Conservation (phyloP, 2,888 invertebrate species). For the Synergus itoensis region DNA sequence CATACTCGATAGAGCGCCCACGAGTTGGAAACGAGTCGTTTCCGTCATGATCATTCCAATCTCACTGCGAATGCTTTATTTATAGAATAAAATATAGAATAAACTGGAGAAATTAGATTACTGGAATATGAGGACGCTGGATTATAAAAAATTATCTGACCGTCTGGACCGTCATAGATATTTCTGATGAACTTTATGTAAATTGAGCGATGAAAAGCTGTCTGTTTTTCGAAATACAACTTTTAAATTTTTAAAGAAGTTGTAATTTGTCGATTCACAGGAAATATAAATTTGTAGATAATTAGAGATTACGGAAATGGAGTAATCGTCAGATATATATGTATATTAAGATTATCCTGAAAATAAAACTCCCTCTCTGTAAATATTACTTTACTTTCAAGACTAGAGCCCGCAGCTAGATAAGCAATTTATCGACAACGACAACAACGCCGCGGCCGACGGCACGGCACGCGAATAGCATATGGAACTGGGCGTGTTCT, state of each 20-base stretch:
- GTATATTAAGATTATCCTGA: not conserved
- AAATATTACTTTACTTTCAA: not conserved
- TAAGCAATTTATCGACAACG: slow-evolving; percentile 30
- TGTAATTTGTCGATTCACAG: not conserved
- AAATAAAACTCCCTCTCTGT: not conserved
- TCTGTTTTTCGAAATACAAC: not conserved
- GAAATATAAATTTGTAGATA: not conserved
- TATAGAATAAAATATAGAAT: not conserved
- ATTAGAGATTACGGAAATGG: not conserved
- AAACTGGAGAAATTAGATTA: not conserved
- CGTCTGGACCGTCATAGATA: too few species aligned
- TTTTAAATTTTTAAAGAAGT: not conserved
- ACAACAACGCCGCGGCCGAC: too few species aligned
- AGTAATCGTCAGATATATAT: not conserved
- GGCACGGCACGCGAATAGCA: slow-evolving; percentile 39
- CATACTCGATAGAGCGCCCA: slow-evolving; percentile 26
- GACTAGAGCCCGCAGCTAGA: not conserved
- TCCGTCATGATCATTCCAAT: slow-evolving; percentile 12
- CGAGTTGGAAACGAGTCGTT: slow-evolving; percentile 1
- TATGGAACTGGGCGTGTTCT: slow-evolving; percentile 45
- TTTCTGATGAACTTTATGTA: too few species aligned
- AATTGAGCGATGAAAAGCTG: not conserved
- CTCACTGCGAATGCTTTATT: not conserved
- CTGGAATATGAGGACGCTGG: too few species aligned
- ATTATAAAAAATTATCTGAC: too few species aligned